Percentiles rank a stretch among this genome's conserved stretches.
These are phyloP conservation scores for Anarrhichthys ocellatus DNA, from an alignment of 2,113 vertebrate species.

Conservation along the genomic window DNA sequence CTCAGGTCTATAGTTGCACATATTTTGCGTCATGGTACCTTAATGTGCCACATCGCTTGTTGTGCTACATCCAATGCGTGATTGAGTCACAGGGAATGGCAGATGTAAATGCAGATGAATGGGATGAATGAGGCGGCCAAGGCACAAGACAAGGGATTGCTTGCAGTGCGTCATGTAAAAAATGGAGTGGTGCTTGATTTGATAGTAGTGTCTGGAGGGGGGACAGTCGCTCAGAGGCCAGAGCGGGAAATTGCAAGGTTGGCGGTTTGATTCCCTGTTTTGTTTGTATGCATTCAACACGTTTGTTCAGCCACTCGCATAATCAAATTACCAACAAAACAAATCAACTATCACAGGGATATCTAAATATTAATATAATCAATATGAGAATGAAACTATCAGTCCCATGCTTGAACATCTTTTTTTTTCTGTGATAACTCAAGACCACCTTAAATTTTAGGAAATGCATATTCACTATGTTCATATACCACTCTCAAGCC, in stretches of 20 bases:
- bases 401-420: neutral
- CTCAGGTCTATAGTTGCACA: neutral
- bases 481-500: neutral
- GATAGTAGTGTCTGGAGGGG: neutral
- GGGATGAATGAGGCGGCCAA: constrained; percentile 6
- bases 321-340: neutral
- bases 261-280: constrained; percentile 13
- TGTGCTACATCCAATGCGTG: neutral
- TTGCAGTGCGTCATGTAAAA: constrained; percentile 10
- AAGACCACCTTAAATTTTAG: neutral
- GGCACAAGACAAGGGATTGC: constrained; percentile 14
- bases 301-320: neutral
- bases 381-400: neutral
- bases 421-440: neutral
- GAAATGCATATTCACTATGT: neutral
- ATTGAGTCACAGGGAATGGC: constrained; percentile 31
- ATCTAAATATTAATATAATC: neutral
- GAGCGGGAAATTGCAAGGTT: neutral
- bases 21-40: neutral
- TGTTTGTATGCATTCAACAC: neutral
- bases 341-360: neutral
- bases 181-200: constrained; percentile 16
- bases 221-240: neutral
- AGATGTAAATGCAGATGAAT: constrained; percentile 39
- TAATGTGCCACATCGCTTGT: constrained; percentile 5